Percentiles rank a stretch among this genome's conserved stretches.
phyloP scores from a whole-genome alignment of 1,140 invertebrate genomes.

The Apocrypta bakeri region DNA sequence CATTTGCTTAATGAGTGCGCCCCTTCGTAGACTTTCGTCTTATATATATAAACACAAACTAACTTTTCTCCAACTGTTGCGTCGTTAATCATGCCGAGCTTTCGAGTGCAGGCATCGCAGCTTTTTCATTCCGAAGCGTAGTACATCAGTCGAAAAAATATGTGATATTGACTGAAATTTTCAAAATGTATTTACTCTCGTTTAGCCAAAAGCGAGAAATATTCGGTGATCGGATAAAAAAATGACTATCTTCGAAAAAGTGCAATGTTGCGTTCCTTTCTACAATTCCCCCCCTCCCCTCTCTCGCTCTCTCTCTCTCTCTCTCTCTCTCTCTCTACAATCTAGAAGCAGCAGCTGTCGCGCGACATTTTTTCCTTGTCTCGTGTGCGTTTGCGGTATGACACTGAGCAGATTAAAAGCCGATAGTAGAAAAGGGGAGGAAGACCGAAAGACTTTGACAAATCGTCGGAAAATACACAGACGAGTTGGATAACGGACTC shows the following conservation, averaged over 20 bases:
- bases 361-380: slow-evolving; percentile 20
- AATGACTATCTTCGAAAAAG: slow-evolving; percentile 54
- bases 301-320: background rate
- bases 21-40: background rate
- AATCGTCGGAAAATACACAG: slow-evolving; percentile 67
- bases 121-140: too few relatives aligned
- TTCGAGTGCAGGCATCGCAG: too few relatives aligned
- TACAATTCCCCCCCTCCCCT: background rate
- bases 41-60: too few relatives aligned
- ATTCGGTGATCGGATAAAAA: slow-evolving; percentile 13
- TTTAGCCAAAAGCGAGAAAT: too few relatives aligned
- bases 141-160: too few relatives aligned
- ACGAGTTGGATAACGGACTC: slow-evolving; percentile 16
- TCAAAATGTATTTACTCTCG: too few relatives aligned
- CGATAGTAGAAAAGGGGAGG: slow-evolving; percentile 59
- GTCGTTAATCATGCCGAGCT: background rate
- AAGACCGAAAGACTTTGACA: slow-evolving; percentile 64
- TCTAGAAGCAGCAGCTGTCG: background rate
- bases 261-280: slow-evolving; percentile 58
- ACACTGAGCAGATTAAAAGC: slow-evolving; percentile 65
- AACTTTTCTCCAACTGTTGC: background rate
- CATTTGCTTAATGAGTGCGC: slow-evolving; percentile 36
- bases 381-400: slow-evolving; percentile 55
- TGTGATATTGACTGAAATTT: too few relatives aligned
- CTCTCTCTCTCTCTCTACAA: background rate